Evolutionary conservation across 1,140 invertebrate species (phyloP).

Genomic region (Trypoxylus dichotomus): DNA sequence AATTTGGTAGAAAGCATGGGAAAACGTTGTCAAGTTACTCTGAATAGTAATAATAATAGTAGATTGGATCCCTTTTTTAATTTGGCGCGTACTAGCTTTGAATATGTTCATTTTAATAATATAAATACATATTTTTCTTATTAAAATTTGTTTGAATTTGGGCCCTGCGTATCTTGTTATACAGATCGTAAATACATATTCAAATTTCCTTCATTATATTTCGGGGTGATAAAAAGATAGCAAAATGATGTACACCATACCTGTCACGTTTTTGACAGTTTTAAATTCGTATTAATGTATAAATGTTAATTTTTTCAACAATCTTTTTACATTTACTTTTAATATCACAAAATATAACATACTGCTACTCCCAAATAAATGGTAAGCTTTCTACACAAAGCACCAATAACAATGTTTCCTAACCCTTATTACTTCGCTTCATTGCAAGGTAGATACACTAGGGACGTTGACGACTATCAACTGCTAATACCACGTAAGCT

Average conservation of each 20-base stretch:
- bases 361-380: not conserved
- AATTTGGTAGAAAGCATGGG: too few relatives aligned
- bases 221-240: too few relatives aligned
- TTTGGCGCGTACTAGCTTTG: too few relatives aligned
- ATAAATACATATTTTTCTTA: too few relatives aligned
- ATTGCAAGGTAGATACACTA: slow-evolving; percentile 54
- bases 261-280: not conserved
- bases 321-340: not conserved
- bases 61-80: too few relatives aligned
- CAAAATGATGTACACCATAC: not conserved
- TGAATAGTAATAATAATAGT: too few relatives aligned
- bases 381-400: not conserved
- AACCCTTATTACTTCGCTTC: not conserved
- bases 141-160: too few relatives aligned
- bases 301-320: not conserved
- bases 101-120: too few relatives aligned
- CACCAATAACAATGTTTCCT: not conserved
- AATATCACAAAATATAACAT: not conserved
- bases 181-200: too few relatives aligned
- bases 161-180: too few relatives aligned
- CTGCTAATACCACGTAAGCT: slow-evolving; percentile 57
- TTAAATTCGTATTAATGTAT: not conserved
- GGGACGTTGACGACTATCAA: slow-evolving; percentile 53
- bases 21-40: too few relatives aligned
- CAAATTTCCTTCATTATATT: too few relatives aligned